Conservation (phyloP, 2,113 vertebrate genomes). For the Cyrtonyx montezumae region DNA sequence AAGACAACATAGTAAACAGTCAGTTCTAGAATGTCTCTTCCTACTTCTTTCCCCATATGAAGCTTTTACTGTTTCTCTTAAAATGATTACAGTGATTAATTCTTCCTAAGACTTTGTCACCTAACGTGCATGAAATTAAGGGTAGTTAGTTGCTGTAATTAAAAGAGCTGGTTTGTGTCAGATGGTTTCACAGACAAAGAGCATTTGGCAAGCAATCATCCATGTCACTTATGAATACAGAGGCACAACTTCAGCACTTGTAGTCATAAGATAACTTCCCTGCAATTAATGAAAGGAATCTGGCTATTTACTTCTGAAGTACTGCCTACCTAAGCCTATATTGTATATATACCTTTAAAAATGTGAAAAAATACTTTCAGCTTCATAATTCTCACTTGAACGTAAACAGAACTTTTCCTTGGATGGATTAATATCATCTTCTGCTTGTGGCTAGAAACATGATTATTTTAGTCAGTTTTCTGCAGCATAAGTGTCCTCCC, state of each 20-base stretch:
- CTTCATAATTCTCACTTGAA: background rate
- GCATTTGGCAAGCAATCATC: background rate
- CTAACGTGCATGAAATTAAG: background rate
- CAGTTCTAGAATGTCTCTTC: background rate
- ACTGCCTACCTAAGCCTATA: background rate
- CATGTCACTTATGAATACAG: background rate
- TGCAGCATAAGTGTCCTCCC: background rate
- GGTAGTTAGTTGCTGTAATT: constrained; percentile 6
- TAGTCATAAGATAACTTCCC: background rate
- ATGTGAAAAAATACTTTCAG: background rate
- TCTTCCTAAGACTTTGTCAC: background rate
- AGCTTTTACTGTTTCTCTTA: background rate
- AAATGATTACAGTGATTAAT: background rate
- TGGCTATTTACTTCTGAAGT: background rate
- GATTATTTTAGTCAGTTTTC: background rate
- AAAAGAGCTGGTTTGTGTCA: background rate
- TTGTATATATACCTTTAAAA: background rate
- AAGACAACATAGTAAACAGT: background rate
- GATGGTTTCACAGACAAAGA: background rate
- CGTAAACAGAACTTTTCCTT: background rate
- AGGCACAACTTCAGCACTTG: background rate
- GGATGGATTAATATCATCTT: background rate
- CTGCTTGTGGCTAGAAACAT: background rate
- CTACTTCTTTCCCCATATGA: background rate
- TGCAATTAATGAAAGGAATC: background rate